A percentile compares a stretch with the other conserved stretches of the same genome.
These are phyloP conservation scores for Hydropotes inermis DNA, from an alignment of 2,113 vertebrate genomes.

Conservation along the genomic window DNA sequence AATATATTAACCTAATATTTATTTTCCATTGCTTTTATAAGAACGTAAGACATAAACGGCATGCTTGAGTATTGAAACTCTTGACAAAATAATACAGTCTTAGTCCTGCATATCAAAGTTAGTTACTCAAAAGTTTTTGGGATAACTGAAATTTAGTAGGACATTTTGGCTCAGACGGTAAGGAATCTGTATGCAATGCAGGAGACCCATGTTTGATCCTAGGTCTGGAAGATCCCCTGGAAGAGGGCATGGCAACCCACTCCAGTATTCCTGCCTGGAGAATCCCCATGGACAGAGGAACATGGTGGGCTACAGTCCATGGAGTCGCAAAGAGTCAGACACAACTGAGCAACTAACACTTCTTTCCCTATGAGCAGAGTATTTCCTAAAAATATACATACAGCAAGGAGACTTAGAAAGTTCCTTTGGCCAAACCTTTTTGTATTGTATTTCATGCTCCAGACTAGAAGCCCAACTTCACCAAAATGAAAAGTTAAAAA, in stretches of 20 bases:
- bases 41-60: slow-evolving; percentile 17
- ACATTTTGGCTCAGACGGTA: background rate
- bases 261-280: background rate
- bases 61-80: background rate
- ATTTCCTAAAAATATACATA: slow-evolving; percentile 50
- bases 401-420: background rate
- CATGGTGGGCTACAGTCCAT: background rate
- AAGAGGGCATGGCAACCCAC: background rate
- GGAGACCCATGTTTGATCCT: background rate
- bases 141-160: background rate
- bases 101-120: background rate
- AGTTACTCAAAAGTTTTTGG: slow-evolving; percentile 17
- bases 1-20: background rate
- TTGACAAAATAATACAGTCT: background rate
- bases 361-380: background rate
- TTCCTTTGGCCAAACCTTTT: background rate
- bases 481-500: background rate
- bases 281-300: background rate
- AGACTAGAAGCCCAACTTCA: background rate
- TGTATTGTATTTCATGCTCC: background rate
- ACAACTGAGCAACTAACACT: background rate
- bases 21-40: background rate
- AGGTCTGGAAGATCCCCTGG: background rate
- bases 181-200: background rate
- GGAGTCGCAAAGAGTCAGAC: background rate